Evolutionary conservation across 2,797 vertebrate species (phyloP).

Genomic region (Morus bassanus): DNA sequence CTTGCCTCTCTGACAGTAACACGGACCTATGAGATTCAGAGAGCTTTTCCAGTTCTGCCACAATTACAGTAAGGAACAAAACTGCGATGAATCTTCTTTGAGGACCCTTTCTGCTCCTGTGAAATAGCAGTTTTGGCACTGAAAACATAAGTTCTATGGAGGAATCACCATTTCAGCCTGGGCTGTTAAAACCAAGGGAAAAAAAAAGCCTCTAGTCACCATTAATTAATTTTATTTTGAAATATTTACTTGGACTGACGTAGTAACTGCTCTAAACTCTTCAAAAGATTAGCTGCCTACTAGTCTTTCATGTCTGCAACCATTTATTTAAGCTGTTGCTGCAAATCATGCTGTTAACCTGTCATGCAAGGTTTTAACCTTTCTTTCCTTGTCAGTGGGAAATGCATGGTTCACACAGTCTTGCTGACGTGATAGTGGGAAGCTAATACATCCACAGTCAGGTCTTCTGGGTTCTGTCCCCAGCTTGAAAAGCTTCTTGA

Average conservation of each 20-base stretch:
- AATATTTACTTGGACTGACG: conserved; percentile 35
- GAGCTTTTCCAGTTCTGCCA: neutral
- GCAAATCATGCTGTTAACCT: conserved; percentile 46
- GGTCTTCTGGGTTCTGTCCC: neutral
- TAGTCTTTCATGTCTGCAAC: neutral
- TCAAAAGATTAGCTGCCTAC: conserved; percentile 51
- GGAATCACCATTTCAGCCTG: neutral
- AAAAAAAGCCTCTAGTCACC: neutral
- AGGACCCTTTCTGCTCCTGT: neutral
- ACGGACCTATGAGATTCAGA: rapidly evolving
- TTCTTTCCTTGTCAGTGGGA: neutral
- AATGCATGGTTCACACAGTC: neutral
- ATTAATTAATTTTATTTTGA: conserved; percentile 45
- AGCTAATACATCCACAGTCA: neutral
- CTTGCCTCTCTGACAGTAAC: neutral
- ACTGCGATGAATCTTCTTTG: neutral
- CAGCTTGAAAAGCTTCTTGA: neutral
- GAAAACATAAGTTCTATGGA: neutral
- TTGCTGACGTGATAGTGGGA: neutral
- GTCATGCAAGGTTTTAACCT: neutral
- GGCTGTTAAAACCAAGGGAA: neutral
- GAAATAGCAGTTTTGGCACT: neutral
- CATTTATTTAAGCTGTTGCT: conserved; percentile 19
- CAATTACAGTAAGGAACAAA: neutral
- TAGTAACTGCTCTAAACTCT: conserved; percentile 12